These are phyloP conservation scores for Microcebus lehilahytsara DNA, from an alignment of 2,113 vertebrate genomes.

Conservation along the genomic window DNA sequence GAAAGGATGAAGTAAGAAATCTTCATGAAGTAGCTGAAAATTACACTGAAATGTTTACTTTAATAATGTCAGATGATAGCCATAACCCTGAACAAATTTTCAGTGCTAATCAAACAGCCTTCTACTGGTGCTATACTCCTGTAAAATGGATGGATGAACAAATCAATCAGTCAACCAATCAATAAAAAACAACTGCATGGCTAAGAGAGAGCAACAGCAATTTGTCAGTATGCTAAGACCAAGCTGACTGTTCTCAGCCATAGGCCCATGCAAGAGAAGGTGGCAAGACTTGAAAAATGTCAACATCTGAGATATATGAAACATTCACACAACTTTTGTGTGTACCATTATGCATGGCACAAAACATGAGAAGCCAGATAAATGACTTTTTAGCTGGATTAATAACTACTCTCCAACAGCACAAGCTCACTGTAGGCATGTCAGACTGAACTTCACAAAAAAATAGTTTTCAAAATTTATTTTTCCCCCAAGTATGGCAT, in stretches of 20 bases:
- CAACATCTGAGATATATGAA: background rate
- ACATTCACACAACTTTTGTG: background rate
- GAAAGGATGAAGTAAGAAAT: background rate
- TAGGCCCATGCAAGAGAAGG: background rate
- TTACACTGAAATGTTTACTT: background rate
- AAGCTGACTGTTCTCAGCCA: background rate
- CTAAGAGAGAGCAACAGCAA: background rate
- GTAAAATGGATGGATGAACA: background rate
- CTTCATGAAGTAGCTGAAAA: background rate
- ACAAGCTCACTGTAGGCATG: background rate
- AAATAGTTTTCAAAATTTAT: background rate
- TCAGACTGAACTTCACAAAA: background rate
- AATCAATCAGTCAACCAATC: background rate
- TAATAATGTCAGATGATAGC: background rate
- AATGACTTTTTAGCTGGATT: background rate
- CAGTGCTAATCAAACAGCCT: background rate
- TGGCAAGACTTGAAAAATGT: background rate
- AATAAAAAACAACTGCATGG: background rate
- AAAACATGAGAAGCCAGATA: background rate
- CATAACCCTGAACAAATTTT: background rate
- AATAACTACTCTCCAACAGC: background rate
- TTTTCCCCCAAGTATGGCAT: background rate
- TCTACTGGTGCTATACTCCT: background rate
- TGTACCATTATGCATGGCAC: background rate
- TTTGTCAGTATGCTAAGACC: background rate